phyloP scores from a whole-genome alignment of 2,888 invertebrate genomes.

The Eilema sororculum region DNA sequence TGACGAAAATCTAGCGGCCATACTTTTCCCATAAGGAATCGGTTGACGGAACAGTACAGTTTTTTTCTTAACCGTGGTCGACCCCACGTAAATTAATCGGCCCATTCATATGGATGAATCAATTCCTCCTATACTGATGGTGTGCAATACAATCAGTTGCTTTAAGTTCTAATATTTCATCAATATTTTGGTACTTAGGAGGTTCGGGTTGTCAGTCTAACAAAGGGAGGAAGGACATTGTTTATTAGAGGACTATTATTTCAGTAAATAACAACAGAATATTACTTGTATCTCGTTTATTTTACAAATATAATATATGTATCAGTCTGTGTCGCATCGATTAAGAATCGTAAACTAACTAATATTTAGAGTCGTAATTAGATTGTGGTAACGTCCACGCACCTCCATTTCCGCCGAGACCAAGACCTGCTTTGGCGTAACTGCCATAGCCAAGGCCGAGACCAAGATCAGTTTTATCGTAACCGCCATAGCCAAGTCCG shows the following conservation, averaged over 20 bases:
- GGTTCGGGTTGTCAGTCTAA: too few relatives aligned
- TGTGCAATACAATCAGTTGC: too few relatives aligned
- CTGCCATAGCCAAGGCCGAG: conserved; percentile 28
- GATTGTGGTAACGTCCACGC: not conserved
- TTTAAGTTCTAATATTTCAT: too few relatives aligned
- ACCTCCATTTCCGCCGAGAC: not conserved
- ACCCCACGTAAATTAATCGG: too few relatives aligned
- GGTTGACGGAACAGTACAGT: too few relatives aligned
- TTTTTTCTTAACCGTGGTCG: too few relatives aligned
- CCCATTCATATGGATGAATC: too few relatives aligned
- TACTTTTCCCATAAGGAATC: too few relatives aligned
- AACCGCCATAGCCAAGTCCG: conserved; percentile 30
- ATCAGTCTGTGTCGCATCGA: conserved; percentile 49
- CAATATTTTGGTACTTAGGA: too few relatives aligned
- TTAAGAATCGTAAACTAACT: conserved; percentile 32
- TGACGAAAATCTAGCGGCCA: not conserved
- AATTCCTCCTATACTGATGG: too few relatives aligned
- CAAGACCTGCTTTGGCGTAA: conserved; percentile 29
- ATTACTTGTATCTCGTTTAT: conserved; percentile 15
- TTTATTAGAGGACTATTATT: not conserved
- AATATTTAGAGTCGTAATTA: conserved; percentile 32
- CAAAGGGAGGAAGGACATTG: not conserved
- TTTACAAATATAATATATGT: conserved; percentile 43
- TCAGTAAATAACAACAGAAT: not conserved
- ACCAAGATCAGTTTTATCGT: conserved; percentile 26